Conservation (phyloP, 2,888 invertebrate genomes). For the Tortrix viridana region DNA sequence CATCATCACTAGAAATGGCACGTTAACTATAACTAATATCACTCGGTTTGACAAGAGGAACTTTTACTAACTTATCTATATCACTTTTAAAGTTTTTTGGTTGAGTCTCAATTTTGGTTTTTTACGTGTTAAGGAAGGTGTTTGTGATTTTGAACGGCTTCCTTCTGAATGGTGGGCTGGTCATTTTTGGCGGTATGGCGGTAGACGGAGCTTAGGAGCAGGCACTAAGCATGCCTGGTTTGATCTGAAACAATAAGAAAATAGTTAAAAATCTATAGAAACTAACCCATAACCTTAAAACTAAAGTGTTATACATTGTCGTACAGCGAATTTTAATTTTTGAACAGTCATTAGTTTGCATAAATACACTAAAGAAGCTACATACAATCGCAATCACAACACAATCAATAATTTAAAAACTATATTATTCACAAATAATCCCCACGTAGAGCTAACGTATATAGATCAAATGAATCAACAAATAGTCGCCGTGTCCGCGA, state of each 20-base stretch:
- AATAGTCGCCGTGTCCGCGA: conserved; percentile 5
- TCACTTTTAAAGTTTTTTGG: conserved; percentile 57
- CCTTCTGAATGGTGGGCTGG: conserved; percentile 62
- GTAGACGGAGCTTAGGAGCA: conserved; percentile 43
- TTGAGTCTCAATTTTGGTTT: conserved; percentile 44
- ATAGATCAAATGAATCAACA: not conserved
- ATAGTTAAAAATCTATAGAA: not conserved
- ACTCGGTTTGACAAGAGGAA: conserved; percentile 61
- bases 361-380: not conserved
- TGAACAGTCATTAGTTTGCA: too few species aligned
- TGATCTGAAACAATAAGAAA: conserved; percentile 65
- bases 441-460: not conserved
- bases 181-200: conserved; percentile 68
- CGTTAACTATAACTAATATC: conserved; percentile 69
- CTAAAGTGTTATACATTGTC: too few species aligned
- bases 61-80: conserved; percentile 45
- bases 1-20: conserved; percentile 60
- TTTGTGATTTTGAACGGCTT: conserved; percentile 68
- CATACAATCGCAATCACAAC: not conserved
- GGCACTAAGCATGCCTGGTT: conserved; percentile 54
- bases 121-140: conserved; percentile 75
- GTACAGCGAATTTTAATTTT: too few species aligned
- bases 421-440: not conserved
- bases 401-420: not conserved
- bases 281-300: not conserved